Percentiles rank a stretch among this genome's conserved stretches.
Evolutionary conservation across 2,888 invertebrate genomes (phyloP).

Genomic region (Watsonalla binaria): DNA sequence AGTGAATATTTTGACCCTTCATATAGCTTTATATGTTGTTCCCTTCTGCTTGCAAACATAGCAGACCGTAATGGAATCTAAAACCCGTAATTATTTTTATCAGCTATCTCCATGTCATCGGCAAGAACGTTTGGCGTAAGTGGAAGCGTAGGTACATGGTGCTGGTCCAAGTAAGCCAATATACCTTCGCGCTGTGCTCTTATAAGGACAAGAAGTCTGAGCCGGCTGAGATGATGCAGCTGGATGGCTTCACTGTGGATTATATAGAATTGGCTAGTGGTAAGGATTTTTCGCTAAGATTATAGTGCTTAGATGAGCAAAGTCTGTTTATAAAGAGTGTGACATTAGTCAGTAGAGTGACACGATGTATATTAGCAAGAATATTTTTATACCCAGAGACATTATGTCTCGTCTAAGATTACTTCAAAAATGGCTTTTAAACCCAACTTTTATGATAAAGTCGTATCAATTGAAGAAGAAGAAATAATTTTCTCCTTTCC

Average conservation of each 20-base stretch:
- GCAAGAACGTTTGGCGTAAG: slow-evolving; percentile 98
- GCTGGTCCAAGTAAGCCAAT: slow-evolving; percentile 99
- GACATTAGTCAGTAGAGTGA: too few species aligned
- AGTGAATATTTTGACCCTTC: too few species aligned
- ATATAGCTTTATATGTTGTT: not conserved
- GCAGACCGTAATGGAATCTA: not conserved
- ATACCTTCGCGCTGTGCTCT: slow-evolving; percentile 99
- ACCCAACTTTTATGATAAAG: too few species aligned
- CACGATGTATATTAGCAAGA: too few species aligned
- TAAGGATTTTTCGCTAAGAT: slow-evolving; percentile 54
- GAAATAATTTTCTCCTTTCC: too few species aligned
- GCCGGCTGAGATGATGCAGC: slow-evolving; percentile 99
- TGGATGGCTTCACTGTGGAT: slow-evolving; percentile 99
- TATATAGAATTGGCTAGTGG: slow-evolving; percentile 98
- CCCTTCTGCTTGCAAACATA: not conserved
- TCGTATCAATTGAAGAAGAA: too few species aligned
- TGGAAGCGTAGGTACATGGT: slow-evolving; percentile 99
- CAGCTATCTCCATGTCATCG: slow-evolving; percentile 93
- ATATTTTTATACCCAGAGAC: too few species aligned
- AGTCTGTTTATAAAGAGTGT: too few species aligned
- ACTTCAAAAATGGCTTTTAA: too few species aligned
- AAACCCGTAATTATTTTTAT: not conserved
- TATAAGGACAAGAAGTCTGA: slow-evolving; percentile 99
- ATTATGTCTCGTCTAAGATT: too few species aligned
- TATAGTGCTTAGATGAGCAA: not conserved